A percentile compares a stretch with the other conserved stretches of the same genome.
Conservation (phyloP, 1,140 invertebrate species). For the Rhizoglyphus robini region DNA sequence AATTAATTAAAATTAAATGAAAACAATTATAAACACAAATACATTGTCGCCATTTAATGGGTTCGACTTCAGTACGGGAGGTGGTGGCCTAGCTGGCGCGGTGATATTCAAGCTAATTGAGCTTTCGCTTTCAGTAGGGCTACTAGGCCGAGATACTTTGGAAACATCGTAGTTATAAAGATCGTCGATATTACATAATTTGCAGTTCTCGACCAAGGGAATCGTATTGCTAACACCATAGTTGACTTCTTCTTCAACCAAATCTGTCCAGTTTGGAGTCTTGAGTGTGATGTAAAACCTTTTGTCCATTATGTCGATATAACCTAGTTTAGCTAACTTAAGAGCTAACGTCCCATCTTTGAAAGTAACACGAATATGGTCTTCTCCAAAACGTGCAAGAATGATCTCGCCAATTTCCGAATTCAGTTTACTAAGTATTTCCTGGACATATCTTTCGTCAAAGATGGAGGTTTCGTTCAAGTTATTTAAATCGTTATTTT, state of each 20-base stretch:
- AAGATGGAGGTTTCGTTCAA: slow-evolving; percentile 35
- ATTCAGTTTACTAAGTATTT: slow-evolving; percentile 53
- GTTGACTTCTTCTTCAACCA: slow-evolving; percentile 63
- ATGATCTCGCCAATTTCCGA: slow-evolving; percentile 64
- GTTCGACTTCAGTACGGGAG: background rate
- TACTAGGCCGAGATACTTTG: background rate
- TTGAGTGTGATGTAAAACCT: slow-evolving; percentile 58
- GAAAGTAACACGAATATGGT: slow-evolving; percentile 77
- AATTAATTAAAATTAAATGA: too few relatives aligned
- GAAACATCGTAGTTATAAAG: slow-evolving; percentile 14
- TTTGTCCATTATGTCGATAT: slow-evolving; percentile 28
- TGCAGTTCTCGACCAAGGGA: slow-evolving; percentile 41
- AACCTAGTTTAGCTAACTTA: slow-evolving; percentile 47
- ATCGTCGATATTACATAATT: slow-evolving; percentile 2
- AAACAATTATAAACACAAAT: too few relatives aligned
- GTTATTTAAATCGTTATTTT: slow-evolving; percentile 17
- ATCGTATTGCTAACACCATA: slow-evolving; percentile 67
- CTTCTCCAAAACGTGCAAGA: slow-evolving; percentile 72
- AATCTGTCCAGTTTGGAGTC: slow-evolving; percentile 63
- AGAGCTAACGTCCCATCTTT: slow-evolving; percentile 67
- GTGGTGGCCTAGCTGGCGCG: slow-evolving; percentile 5
- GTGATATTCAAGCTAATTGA: slow-evolving; percentile 17
- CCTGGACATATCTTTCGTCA: slow-evolving; percentile 55
- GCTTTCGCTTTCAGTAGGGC: background rate
- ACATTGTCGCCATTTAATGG: too few relatives aligned